Percentiles rank a stretch among this genome's conserved stretches.
phyloP scores from a whole-genome alignment of 2,113 vertebrate genomes.

The Rhipidura dahli region DNA sequence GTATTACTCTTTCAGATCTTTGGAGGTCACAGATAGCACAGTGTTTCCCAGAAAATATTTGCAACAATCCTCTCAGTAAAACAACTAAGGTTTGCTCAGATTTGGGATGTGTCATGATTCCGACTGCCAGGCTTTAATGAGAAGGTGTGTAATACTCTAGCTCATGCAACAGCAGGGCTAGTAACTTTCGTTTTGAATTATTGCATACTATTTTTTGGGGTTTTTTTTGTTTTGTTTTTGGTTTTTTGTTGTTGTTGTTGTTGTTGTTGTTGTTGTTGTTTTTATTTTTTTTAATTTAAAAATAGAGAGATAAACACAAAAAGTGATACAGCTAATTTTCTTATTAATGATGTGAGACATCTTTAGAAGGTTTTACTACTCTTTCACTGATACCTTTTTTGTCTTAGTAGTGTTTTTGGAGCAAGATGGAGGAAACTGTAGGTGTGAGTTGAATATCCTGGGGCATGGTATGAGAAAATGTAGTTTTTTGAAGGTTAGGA shows the following conservation, averaged over 20 bases:
- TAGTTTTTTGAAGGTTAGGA: not conserved
- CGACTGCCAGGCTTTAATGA: not conserved
- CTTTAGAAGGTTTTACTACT: not conserved
- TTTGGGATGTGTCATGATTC: not conserved
- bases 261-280: too few relatives aligned
- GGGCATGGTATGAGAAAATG: not conserved
- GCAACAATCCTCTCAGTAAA: not conserved
- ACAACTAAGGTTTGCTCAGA: not conserved
- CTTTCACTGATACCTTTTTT: not conserved
- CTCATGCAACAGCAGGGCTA: not conserved
- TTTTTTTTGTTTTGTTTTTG: too few relatives aligned
- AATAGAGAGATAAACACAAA: not conserved
- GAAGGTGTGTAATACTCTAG: not conserved
- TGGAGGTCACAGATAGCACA: not conserved
- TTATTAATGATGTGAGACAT: not conserved
- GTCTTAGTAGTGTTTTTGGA: not conserved
- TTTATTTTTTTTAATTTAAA: not conserved
- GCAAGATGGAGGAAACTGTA: not conserved
- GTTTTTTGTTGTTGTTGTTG: too few relatives aligned
- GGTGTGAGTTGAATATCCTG: not conserved
- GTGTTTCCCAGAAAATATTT: not conserved
- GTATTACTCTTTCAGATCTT: not conserved
- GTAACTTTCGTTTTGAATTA: not conserved
- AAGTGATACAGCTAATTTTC: not conserved
- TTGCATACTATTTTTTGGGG: not conserved